These are phyloP conservation scores for Osmerus mordax DNA, from an alignment of 2,113 vertebrate genomes.

Conservation along the genomic window DNA sequence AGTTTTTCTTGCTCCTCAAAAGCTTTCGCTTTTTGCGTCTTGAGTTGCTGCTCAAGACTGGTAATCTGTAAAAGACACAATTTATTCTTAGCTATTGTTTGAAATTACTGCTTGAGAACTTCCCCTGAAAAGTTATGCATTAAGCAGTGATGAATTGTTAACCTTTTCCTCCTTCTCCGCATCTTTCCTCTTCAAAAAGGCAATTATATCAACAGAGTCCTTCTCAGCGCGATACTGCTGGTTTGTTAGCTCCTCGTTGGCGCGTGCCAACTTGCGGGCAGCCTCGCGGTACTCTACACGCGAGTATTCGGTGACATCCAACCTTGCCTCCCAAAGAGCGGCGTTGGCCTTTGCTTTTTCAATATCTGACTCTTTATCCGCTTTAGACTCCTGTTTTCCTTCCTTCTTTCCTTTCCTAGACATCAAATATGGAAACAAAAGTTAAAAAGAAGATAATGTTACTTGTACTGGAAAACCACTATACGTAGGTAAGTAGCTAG, in stretches of 20 bases:
- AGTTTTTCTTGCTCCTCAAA: conserved; percentile 69
- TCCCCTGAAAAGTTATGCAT: neutral
- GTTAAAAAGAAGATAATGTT: neutral
- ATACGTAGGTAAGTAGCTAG: neutral
- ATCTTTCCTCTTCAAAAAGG: conserved; percentile 66
- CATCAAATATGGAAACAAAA: conserved; percentile 1
- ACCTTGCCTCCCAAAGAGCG: conserved; percentile 76
- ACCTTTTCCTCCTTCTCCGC: conserved; percentile 75
- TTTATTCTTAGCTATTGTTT: no score
- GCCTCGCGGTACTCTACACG: conserved; percentile 69
- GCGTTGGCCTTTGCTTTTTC: conserved; percentile 74
- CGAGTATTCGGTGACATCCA: conserved; percentile 71
- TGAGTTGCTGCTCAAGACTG: conserved; percentile 68
- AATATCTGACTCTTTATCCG: conserved; percentile 62
- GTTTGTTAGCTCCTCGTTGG: conserved; percentile 72
- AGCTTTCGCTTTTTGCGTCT: conserved; percentile 60
- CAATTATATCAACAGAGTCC: conserved; percentile 66
- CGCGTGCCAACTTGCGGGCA: conserved; percentile 62
- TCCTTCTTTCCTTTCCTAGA: conserved; percentile 66
- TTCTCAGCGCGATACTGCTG: conserved; percentile 72
- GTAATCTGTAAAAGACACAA: conserved; percentile 64
- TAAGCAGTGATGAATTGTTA: neutral
- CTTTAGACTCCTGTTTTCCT: conserved; percentile 56
- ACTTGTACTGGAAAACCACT: neutral
- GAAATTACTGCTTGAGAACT: no score